phyloP scores from a whole-genome alignment of 2,113 vertebrate genomes.

The Myotis yumanensis region DNA sequence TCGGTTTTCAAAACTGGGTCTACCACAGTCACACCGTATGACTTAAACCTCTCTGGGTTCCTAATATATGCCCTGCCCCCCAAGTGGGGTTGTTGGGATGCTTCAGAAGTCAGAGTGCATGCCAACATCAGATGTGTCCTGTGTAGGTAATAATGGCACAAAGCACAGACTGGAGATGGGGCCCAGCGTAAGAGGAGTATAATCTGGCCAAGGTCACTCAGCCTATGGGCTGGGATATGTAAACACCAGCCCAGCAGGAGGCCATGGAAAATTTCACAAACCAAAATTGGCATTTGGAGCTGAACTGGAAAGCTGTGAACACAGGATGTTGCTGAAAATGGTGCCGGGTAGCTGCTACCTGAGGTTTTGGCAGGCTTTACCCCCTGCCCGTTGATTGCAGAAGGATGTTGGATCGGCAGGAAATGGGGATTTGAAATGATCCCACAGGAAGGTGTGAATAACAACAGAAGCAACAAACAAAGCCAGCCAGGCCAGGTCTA shows the following conservation, averaged over 20 bases:
- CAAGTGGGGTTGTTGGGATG: not conserved
- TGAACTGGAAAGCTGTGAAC: slow-evolving; percentile 41
- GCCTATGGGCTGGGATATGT: not conserved
- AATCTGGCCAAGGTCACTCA: not conserved
- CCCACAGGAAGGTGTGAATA: slow-evolving; percentile 72
- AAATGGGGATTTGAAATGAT: slow-evolving; percentile 71
- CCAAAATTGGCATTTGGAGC: slow-evolving; percentile 54
- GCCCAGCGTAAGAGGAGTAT: not conserved
- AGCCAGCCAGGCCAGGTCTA: not conserved
- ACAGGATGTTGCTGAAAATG: slow-evolving; percentile 63
- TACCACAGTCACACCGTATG: not conserved
- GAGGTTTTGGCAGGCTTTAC: slow-evolving; percentile 54
- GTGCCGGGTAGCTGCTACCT: slow-evolving; percentile 62
- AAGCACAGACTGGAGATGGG: not conserved
- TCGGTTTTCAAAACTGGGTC: slow-evolving; percentile 6
- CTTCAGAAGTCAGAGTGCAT: slow-evolving; percentile 8
- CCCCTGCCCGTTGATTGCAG: slow-evolving; percentile 51
- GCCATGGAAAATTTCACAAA: slow-evolving; percentile 59
- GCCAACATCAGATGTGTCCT: not conserved
- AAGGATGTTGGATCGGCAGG: slow-evolving; percentile 73
- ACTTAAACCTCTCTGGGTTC: not conserved
- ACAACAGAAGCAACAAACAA: slow-evolving; percentile 5
- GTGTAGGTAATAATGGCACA: not conserved
- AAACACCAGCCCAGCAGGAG: not conserved
- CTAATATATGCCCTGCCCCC: not conserved